These are phyloP conservation scores for Drosophila kikkawai DNA, from an alignment of 1,140 invertebrate species.

Conservation along the genomic window DNA sequence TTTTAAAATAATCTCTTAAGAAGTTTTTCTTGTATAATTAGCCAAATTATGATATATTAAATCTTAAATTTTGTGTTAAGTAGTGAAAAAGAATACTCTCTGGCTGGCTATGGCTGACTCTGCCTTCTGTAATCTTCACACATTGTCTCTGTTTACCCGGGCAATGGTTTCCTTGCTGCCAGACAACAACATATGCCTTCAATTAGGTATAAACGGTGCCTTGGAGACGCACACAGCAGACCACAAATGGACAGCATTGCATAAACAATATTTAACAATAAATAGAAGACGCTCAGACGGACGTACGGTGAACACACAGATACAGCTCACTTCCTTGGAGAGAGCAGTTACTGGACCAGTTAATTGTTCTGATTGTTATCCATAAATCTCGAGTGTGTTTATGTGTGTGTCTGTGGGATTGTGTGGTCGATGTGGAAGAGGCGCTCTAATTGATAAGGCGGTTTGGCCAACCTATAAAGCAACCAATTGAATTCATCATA, in stretches of 20 bases:
- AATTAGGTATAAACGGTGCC: conserved; percentile 68
- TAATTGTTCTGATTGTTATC: conserved; percentile 75
- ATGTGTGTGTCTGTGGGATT: conserved; percentile 2
- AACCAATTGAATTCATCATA: conserved; percentile 72
- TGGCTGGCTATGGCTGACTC: conserved; percentile 9
- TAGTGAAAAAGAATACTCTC: background rate
- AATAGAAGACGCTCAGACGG: conserved; percentile 25
- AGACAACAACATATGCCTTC: conserved; percentile 66
- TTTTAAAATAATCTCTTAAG: background rate
- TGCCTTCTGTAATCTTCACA: conserved; percentile 45
- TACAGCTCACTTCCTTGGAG: conserved; percentile 25
- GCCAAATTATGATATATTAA: background rate
- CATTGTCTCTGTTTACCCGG: conserved; percentile 53
- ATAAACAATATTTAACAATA: conserved; percentile 80
- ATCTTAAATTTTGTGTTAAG: background rate
- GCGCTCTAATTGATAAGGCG: conserved; percentile 72
- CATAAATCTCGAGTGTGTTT: conserved; percentile 68
- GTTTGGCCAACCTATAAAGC: conserved; percentile 23
- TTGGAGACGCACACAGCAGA: conserved; percentile 53
- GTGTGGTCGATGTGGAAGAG: conserved; percentile 28
- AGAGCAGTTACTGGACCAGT: conserved; percentile 42
- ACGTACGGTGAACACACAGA: conserved; percentile 11
- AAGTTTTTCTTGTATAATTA: background rate
- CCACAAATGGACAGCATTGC: conserved; percentile 56
- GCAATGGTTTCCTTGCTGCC: conserved; percentile 19